These are phyloP conservation scores for Echiichthys vipera DNA, from an alignment of 2,797 vertebrate species.

Conservation along the genomic window DNA sequence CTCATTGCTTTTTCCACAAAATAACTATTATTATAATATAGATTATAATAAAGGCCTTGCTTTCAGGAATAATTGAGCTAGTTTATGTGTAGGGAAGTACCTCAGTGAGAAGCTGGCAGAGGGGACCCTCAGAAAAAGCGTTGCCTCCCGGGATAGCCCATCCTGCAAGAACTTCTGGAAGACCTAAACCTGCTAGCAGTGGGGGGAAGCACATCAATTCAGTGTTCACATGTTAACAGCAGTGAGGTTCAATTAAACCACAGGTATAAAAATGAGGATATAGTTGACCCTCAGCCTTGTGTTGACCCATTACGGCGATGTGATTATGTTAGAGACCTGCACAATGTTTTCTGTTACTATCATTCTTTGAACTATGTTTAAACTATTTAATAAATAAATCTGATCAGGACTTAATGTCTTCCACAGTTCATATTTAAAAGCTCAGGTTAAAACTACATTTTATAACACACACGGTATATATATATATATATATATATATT, in stretches of 20 bases:
- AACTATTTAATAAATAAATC: not conserved
- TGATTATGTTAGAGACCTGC: not conserved
- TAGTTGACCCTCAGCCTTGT: not conserved
- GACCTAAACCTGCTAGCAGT: slow-evolving; percentile 7
- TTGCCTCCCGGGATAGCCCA: not conserved
- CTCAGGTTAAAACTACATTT: too few relatives aligned
- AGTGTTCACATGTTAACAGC: not conserved
- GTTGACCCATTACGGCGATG: not conserved
- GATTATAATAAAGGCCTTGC: too few relatives aligned
- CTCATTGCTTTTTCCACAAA: too few relatives aligned
- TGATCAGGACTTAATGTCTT: not conserved
- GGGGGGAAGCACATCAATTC: not conserved
- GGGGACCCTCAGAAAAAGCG: not conserved
- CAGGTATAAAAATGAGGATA: too few relatives aligned
- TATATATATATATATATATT: too few relatives aligned
- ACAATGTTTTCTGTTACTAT: not conserved
- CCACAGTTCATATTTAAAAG: too few relatives aligned
- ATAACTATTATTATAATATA: too few relatives aligned
- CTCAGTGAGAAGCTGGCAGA: slow-evolving; percentile 1
- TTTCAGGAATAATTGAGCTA: not conserved
- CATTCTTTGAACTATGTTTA: not conserved
- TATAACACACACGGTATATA: too few relatives aligned
- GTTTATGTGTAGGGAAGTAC: not conserved
- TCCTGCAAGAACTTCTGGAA: not conserved
- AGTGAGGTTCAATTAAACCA: not conserved